Conservation (phyloP, 23 tunicate species). For the Botrylloides violaceus region DNA sequence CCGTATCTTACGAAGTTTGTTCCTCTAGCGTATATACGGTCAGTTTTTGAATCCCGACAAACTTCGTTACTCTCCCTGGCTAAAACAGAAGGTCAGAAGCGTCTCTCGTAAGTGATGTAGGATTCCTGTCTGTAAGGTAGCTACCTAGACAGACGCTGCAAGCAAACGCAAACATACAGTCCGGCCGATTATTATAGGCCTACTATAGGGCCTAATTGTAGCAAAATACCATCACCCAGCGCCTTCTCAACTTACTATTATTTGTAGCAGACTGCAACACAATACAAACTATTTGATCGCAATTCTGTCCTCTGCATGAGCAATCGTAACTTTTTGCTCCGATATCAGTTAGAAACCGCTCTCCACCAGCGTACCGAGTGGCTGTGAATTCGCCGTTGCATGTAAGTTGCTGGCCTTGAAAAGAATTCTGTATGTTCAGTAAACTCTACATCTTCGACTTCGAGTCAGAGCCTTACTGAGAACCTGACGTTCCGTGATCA, state of each 20-base stretch:
- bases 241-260: not conserved
- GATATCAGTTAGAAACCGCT: not conserved
- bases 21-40: conserved; percentile 13
- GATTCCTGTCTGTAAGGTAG: no score
- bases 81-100: not conserved
- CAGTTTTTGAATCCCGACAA: conserved; percentile 14
- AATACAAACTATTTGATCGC: conserved; percentile 16
- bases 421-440: no score
- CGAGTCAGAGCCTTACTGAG: no score
- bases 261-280: not conserved
- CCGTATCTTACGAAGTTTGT: conserved; percentile 1
- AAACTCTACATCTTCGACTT: no score
- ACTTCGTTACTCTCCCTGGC: not conserved
- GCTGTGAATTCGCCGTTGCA: conserved; percentile 9
- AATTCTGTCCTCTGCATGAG: conserved; percentile 3
- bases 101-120: no score
- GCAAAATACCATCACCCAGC: no score
- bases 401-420: conserved; percentile 6
- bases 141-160: no score
- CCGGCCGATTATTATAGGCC: no score
- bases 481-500: no score
- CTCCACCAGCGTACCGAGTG: conserved; percentile 3
- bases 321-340: conserved; percentile 11
- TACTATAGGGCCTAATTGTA: no score
- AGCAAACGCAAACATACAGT: no score